Evolutionary conservation across 2,113 vertebrate species (phyloP), one percentile per base, ranked within the genome.

Genomic region (Hippocampus comes): DNA sequence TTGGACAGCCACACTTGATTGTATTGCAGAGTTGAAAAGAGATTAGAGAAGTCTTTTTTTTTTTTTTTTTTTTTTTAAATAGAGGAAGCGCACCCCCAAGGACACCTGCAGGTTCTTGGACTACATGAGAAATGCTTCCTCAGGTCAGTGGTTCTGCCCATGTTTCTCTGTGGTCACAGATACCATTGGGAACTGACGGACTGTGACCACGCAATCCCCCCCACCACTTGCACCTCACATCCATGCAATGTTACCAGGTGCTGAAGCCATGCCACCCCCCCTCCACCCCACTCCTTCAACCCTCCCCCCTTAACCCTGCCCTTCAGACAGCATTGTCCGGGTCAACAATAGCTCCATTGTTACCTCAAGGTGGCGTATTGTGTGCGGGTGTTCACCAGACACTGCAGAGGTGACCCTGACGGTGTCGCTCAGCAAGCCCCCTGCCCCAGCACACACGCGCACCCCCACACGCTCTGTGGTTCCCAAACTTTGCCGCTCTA

Each of bases 301-400:
- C 75, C 81, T 48, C 75, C 25, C 85, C 81, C 82, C 84, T 76
- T 81, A 79, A 82, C 85, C 83, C 83, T 79, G 81, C 74, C 78
- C 81, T 87, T 88, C 87, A 88, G 87, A 87, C 89, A 77, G 53
- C 70, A 88, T 91, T 90, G 90, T 91, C 73, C 69, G 46, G 10
- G 21, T 11, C 21, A 82, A 91, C 88, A 91, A 91, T 89, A 78
- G 78, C 61, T 43, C 78, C 82, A 87, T 91, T 91, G 90, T 91
- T 82, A 84, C 85, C 82, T 90, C 86, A 89, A 88, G 87, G 87
- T 91, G 88, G 85, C 49, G 71, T 56, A 90, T 86, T 89, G 83
- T 88, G 76, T 79, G 78, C 34, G 85, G 76, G 80, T 78, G 84
- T 78, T 83, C 78, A 78, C 59, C 30, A 65, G 74, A 67, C 83